These are phyloP conservation scores for Stratiolaelaps scimitus DNA, from an alignment of 1,140 invertebrate genomes.

Conservation along the genomic window DNA sequence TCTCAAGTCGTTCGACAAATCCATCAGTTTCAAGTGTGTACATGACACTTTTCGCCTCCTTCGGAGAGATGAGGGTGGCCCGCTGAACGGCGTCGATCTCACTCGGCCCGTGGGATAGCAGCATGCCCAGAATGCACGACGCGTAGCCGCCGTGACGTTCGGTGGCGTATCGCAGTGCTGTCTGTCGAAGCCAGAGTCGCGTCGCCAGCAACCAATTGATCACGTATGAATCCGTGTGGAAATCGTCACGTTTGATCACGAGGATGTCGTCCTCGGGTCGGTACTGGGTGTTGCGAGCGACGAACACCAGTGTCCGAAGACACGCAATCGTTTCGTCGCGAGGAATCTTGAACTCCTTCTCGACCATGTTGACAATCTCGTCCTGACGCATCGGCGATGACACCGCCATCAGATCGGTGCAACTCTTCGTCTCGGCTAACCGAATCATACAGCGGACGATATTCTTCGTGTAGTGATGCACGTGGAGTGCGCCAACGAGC, in stretches of 20 bases:
- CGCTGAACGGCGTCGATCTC: conserved; percentile 15
- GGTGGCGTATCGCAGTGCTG: conserved; percentile 10
- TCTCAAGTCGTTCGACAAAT: conserved; percentile 19
- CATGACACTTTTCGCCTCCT: conserved; percentile 16
- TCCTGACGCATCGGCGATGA: conserved; percentile 1
- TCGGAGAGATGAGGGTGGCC: conserved; percentile 9
- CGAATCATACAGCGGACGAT: conserved; percentile 20
- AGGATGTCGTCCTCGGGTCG: background rate
- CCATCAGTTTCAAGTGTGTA: conserved; percentile 14
- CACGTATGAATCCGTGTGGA: background rate
- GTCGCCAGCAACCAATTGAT: conserved; percentile 1
- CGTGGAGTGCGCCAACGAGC: background rate
- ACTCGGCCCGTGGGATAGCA: background rate
- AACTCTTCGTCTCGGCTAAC: background rate
- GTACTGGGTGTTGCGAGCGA: conserved; percentile 14
- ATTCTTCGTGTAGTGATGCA: conserved; percentile 13
- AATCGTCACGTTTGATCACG: background rate
- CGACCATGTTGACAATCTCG: conserved; percentile 26
- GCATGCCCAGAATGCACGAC: conserved; percentile 8
- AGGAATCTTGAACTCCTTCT: conserved; percentile 3
- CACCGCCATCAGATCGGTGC: background rate
- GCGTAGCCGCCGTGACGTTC: conserved; percentile 5
- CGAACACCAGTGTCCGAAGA: conserved; percentile 1
- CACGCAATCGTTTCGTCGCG: background rate
- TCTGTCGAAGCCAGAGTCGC: conserved; percentile 15